Evolutionary conservation across 2,113 vertebrate genomes (phyloP).

Genomic region (Rhinopomastus cyanomelas): DNA sequence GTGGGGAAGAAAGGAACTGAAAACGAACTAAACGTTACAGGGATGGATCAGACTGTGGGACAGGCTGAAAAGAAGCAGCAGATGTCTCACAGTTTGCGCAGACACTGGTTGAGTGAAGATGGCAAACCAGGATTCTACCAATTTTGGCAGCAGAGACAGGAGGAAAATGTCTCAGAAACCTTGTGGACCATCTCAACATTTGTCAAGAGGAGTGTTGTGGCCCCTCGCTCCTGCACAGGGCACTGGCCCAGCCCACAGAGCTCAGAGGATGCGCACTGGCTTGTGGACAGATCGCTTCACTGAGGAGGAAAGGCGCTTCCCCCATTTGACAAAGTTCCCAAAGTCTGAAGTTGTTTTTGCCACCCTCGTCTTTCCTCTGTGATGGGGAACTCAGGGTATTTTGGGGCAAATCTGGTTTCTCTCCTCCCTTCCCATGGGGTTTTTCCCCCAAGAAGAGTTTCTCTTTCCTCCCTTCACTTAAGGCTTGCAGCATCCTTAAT

Average conservation of each 20-base stretch:
- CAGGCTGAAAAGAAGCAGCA: neutral
- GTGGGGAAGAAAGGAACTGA: neutral
- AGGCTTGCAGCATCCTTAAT: neutral
- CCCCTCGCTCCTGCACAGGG: neutral
- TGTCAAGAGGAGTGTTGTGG: neutral
- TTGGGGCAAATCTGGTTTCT: neutral
- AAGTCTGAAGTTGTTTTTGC: neutral
- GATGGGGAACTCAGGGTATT: neutral
- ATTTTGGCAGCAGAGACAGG: neutral
- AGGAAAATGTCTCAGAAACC: neutral
- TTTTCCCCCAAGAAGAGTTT: no score
- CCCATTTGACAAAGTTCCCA: neutral
- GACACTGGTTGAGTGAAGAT: accelerated
- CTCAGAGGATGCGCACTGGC: neutral
- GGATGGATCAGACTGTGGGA: neutral
- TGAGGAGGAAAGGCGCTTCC: neutral
- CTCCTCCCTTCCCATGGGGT: neutral
- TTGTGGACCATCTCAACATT: neutral
- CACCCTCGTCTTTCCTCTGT: neutral
- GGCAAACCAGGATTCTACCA: neutral
- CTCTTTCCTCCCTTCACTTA: neutral
- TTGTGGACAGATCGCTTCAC: neutral
- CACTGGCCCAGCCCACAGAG: neutral
- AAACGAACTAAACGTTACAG: neutral
- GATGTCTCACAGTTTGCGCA: neutral